Base-by-base conservation (phyloP, 2,888 invertebrate species). In the Euplagia quadripunctaria region DNA sequence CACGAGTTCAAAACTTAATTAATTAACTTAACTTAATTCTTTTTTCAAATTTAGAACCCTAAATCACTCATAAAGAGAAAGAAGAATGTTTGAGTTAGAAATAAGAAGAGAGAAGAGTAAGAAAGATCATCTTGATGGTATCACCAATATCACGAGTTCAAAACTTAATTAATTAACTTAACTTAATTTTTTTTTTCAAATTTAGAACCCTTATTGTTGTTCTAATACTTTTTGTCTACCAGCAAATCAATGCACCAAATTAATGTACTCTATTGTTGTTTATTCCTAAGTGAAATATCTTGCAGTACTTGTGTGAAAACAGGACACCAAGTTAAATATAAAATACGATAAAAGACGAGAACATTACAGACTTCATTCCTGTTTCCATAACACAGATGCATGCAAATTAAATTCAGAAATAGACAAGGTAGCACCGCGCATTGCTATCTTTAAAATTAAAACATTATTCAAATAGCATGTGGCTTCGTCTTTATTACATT, bases 301-400 rank as follows among this genome's bases (percentile, higher is more conserved):
- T 7, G 2, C 11, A 66, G 46, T 49, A 66, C 1, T 46, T 6
- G 14, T 9, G 11, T 17, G 14, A 8, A 58, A 72, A 46, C 9
- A 46, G 41, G n/a, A 55, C 64, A 64, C 31, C 31, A 42, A 16
- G 14, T 17, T 64, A 49, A 55, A 64, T 7, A 17, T 49, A 69
- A n/a, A 73, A 64, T 20, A n/a, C 46, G 64, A 73, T 73, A 69
- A 42, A 8, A 49, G 31, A 74, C 74, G 43, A 49, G 65, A 46
- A 66, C 64, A 70, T 74, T 73, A 66, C 68, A 64, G 31, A 64
- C 46, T 14, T 63, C 20, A 20, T 61, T 70, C 68, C 74, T 68
- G 52, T 63, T 66, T 31, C 31, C 46, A 74, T 75, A 72, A 77
- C 81, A 78, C 20, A 74, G 77, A 79, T 83, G 83, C 81, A 82